Percentiles rank a stretch among this genome's conserved stretches.
These are phyloP conservation scores for Dolichotis patagonum DNA, from an alignment of 2,113 vertebrate genomes.

Conservation along the genomic window DNA sequence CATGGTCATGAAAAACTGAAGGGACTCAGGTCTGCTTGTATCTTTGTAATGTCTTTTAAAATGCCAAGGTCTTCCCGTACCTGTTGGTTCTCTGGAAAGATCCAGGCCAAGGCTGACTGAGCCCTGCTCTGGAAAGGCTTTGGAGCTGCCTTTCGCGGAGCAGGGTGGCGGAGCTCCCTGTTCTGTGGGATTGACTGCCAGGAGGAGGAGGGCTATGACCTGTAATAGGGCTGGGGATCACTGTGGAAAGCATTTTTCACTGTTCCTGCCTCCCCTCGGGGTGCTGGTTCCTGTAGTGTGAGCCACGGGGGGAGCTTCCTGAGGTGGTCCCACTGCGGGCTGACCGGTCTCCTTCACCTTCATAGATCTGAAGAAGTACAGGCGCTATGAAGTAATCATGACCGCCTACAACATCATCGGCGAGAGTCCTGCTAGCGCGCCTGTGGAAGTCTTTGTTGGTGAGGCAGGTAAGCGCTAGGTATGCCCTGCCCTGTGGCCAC, in stretches of 20 bases:
- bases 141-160: background rate
- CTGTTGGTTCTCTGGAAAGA: background rate
- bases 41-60: background rate
- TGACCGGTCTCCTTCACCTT: background rate
- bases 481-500: accelerated
- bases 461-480: constrained; percentile 91
- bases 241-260: background rate
- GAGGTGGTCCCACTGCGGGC: no score
- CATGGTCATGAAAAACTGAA: constrained; percentile 49
- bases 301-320: background rate
- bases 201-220: background rate
- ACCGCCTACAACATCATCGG: constrained; percentile 95
- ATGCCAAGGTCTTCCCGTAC: background rate
- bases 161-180: no score
- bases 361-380: constrained; percentile 95
- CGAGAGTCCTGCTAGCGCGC: constrained; percentile 92
- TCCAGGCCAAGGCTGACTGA: background rate
- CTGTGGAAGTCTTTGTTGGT: constrained; percentile 95
- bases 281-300: no score
- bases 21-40: background rate
- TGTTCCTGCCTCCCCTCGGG: no score
- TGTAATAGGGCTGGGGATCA: no score
- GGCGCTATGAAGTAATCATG: constrained; percentile 94
- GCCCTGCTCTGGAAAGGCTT: no score
- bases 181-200: background rate